Evolutionary conservation across 2,888 invertebrate genomes (phyloP), one percentile per base, ranked within the genome.

Genomic region (Amblyteles armatorius): DNA sequence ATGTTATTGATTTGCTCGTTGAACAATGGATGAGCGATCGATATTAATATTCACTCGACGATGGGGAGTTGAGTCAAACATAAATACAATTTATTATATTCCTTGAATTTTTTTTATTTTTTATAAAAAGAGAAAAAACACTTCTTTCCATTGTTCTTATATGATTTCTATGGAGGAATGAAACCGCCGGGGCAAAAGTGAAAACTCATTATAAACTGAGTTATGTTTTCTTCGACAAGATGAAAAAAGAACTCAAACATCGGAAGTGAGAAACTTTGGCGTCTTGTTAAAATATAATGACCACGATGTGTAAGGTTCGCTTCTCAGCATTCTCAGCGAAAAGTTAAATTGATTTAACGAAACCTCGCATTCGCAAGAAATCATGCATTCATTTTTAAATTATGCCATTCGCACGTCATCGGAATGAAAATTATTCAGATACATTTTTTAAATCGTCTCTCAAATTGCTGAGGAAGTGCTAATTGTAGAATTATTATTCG

Each of bases 211-310:
- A 22, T 22, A 55, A 55, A 55, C n/a, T 22, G 22, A 22, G 55
- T 55, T 22, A 55, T 22, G 7, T 22, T 3, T 6, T 55, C n/a
- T 55, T 55, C 22, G n/a, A 55, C 22, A 19, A 55, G 55, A 7
- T 55, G 55, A 19, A 22, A 9, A 22, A 19, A 9, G 55, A 55
- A 55, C 22, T 6, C 2, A 22, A 55, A 22, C 2, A 22, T n/a
- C 22, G 7, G 7, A 44, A 44, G 44, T 13, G 44, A 44, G 55
- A 55, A 55, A 55, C 55, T 55, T 55, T 6, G 13, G 44, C 13
- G n/a, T 52, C 55, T 55, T 55, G 55, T 55, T 55, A 55, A 44
- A 55, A 22, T 22, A 55, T 22, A 19, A 55, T 22, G 19, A 55
- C 16, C 19, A 3, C 22, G 55, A 55, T 55, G 55, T 55, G n/a